Conservation (phyloP, 2,888 invertebrate genomes). For the Drosophila melanosoma region DNA sequence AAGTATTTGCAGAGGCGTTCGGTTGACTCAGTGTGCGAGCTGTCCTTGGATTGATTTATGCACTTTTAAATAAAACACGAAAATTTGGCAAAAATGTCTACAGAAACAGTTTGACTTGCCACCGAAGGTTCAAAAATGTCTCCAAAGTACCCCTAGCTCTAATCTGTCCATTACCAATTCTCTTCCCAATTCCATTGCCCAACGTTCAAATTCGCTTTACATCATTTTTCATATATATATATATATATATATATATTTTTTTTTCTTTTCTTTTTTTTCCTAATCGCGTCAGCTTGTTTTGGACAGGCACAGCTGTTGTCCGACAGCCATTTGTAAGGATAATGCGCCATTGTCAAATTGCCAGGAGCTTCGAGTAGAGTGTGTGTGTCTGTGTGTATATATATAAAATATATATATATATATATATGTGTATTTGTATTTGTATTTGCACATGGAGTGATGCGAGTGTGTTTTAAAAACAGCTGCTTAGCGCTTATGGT, state of each 20-base stretch:
- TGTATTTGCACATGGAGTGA: slow-evolving; percentile 1
- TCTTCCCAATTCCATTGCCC: neutral
- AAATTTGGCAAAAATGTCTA: slow-evolving; percentile 57
- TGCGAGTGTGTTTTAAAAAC: slow-evolving; percentile 18
- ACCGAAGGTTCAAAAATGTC: slow-evolving; percentile 2
- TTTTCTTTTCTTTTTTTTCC: slow-evolving; percentile 6
- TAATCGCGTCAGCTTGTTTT: slow-evolving; percentile 2
- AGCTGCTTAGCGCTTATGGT: slow-evolving; percentile 58
- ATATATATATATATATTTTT: slow-evolving; percentile 21
- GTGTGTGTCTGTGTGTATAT: neutral
- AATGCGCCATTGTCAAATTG: slow-evolving; percentile 77
- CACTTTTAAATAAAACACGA: slow-evolving; percentile 65
- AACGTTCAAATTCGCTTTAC: slow-evolving; percentile 27
- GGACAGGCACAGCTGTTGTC: slow-evolving; percentile 54
- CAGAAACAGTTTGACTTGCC: slow-evolving; percentile 43
- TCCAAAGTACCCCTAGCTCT: neutral
- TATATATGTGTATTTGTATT: neutral
- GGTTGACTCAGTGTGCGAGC: slow-evolving; percentile 4
- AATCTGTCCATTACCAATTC: neutral
- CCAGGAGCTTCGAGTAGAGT: slow-evolving; percentile 49
- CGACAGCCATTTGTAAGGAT: slow-evolving; percentile 68
- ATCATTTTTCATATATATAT: slow-evolving; percentile 68
- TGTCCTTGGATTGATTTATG: slow-evolving; percentile 65
- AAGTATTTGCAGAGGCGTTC: slow-evolving; percentile 29
- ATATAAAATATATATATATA: neutral